These are phyloP conservation scores for Eilema griseolum DNA, from an alignment of 2,888 invertebrate genomes.

Conservation along the genomic window DNA sequence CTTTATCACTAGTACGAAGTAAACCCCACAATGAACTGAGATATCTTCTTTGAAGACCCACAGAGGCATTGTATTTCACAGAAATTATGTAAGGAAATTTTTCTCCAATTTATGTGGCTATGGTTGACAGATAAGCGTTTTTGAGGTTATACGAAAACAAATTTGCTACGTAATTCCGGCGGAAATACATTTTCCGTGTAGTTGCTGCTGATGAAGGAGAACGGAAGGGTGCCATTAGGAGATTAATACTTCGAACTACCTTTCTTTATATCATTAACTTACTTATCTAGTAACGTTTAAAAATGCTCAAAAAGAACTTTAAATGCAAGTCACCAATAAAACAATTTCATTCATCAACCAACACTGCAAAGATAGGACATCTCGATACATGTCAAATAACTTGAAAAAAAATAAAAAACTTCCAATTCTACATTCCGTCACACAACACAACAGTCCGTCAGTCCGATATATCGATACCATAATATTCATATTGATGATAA, in stretches of 20 bases:
- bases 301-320: constrained; percentile 37
- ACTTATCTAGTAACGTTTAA: neutral
- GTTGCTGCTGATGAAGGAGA: too few species aligned
- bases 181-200: too few species aligned
- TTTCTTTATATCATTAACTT: neutral
- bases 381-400: constrained; percentile 66
- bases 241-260: too few species aligned
- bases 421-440: constrained; percentile 51
- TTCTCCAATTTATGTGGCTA: too few species aligned
- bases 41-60: neutral
- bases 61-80: too few species aligned
- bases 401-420: too few species aligned
- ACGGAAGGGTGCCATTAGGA: too few species aligned
- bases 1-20: neutral
- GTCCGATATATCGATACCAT: constrained; percentile 42
- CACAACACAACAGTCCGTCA: too few species aligned
- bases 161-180: too few species aligned
- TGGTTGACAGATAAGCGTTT: too few species aligned
- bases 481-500: constrained; percentile 38
- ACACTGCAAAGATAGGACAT: constrained; percentile 56
- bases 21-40: neutral
- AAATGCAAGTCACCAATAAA: constrained; percentile 73
- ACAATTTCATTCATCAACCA: constrained; percentile 71
- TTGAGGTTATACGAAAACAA: neutral
- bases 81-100: too few species aligned